Evolutionary conservation across 2,113 vertebrate species (phyloP), one percentile per base, ranked within the genome.

Genomic region (Poicephalus meyeri): DNA sequence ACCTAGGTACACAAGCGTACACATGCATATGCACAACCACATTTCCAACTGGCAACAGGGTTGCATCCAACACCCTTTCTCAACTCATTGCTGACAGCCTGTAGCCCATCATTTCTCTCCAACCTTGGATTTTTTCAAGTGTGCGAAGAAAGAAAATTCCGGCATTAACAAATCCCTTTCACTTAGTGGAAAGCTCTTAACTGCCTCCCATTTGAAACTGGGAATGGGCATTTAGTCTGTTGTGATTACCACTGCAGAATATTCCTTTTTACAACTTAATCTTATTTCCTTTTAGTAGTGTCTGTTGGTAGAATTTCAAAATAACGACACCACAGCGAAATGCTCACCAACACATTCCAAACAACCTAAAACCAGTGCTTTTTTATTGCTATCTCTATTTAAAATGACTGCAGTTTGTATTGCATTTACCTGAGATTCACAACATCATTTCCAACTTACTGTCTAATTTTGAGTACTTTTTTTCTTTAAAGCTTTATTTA

Each of bases 391-490:
- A 76, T 81, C 41, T 58, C 77, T 94, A 39, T 88, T 81, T 85
- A 91, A 95, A 97, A 93, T 94, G 16, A 84, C 87, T 97, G 28
- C 55, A 68, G 72, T 85, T 84, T 91, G 17, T 72, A 86, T 79
- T 95, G 94, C 84, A 65, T 96, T 96, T 96, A 96, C 97, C 91
- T 95, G 86, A 94, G 89, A 95, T 95, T 87, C 88, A 96, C 71
- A 86, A 58, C 68, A 70, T 85, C 80, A 86, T 94, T 97, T 97
- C 76, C 41, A 66, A 80, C 69, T 79, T 89, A 35, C 78, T 96
- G 52, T 92, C 91, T 95, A 94, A 97, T 95, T 97, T 94, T 80
- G 84, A 94, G 65, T 87, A 79, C 42, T 85, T 95, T 56, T 61
- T 46, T 74, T 39, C 44, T 86, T 86, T 94, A 94, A 94, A 97